These are phyloP conservation scores for Astyanax mexicanus DNA, from an alignment of 2,797 vertebrate genomes.

Conservation along the genomic window DNA sequence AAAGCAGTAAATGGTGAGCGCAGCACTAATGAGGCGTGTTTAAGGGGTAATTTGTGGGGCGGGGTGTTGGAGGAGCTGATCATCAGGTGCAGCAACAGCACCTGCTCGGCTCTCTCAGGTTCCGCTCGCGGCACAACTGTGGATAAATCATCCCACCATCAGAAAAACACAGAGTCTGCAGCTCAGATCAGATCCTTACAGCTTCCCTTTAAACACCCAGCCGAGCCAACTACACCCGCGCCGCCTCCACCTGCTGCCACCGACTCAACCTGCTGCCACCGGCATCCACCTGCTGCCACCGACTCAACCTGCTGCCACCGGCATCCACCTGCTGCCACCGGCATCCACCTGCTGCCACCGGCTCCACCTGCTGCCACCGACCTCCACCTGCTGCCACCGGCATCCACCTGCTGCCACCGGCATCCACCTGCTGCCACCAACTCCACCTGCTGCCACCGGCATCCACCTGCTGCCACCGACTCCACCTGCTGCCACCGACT, in stretches of 20 bases:
- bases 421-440: too few species aligned
- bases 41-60: slow-evolving; percentile 40
- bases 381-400: too few species aligned
- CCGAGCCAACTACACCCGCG: slow-evolving; percentile 30
- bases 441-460: too few species aligned
- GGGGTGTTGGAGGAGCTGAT: slow-evolving; percentile 18
- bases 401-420: not conserved
- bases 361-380: too few species aligned
- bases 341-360: too few species aligned
- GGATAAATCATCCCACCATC: slow-evolving; percentile 44
- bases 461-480: too few species aligned
- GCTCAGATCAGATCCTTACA: slow-evolving; percentile 39
- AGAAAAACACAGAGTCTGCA: slow-evolving; percentile 28
- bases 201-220: slow-evolving; percentile 34
- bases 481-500: too few species aligned
- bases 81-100: slow-evolving; percentile 49
- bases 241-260: slow-evolving; percentile 9
- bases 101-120: slow-evolving; percentile 26
- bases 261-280: too few species aligned
- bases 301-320: too few species aligned
- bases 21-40: slow-evolving; percentile 43
- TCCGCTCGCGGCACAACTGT: not conserved
- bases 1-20: slow-evolving; percentile 20
- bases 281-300: too few species aligned
- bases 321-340: too few species aligned